Evolutionary conservation across 2,888 invertebrate genomes (phyloP), one percentile per base, ranked within the genome.

Genomic region (Epirrita christyi): DNA sequence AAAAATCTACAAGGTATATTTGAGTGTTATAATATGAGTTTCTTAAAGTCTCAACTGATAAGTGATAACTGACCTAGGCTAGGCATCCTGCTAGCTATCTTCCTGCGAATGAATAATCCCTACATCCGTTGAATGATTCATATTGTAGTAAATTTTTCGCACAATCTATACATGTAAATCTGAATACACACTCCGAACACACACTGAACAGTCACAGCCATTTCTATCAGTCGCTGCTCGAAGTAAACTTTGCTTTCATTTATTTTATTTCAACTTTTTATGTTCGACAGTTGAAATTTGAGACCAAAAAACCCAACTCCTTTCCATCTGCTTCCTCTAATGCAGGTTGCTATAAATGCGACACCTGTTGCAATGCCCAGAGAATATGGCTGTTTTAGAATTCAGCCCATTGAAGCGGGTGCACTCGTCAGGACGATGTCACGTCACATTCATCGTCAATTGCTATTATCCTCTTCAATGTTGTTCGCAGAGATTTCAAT

Each of bases 331-430:
- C 42, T 56, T 51, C 49, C 45, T 55, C 46, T 45, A 54, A 56
- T 45, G 53, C 61, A 62, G 56, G 64, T 66, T 64, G 54, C 57
- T 66, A 63, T 68, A 68, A 76, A 82, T 81, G 81, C 78, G 78
- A 81, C 86, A 86, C 81, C 81, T 83, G 82, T 80, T 79, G 57
- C 70, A 66, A 70, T 37, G 67, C 64, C 68, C 71, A 72, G 70
- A 71, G 71, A 73, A 74, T 75, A 71, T 43, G 74, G 77, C 69
- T 74, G 75, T 79, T 76, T 79, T 80, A 78, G 85, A 80, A 84
- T 78, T 84, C 81, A 83, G 61, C 59, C 64, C 61, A 59, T 61
- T 70, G 71, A 72, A 43, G 76, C 78, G 80, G 80, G 79, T 55
- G 54, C 50, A 50, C 42, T 32, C 50, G 45, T 38, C 47, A 37